Evolutionary conservation across 2,888 invertebrate species (phyloP), one percentile per base, ranked within the genome.

Genomic region (Tipula unca): DNA sequence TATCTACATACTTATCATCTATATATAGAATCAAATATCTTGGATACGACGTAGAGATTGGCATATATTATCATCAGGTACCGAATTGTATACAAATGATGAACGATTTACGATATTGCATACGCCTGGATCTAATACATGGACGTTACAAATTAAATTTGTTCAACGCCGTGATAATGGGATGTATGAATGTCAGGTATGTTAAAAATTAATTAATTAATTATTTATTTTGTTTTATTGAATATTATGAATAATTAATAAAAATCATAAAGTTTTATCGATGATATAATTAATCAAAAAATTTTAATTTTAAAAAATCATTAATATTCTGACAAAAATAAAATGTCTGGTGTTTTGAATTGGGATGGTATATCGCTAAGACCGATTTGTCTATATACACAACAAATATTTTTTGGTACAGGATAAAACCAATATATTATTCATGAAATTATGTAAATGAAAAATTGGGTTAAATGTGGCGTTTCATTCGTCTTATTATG

Each of bases 71-170:
- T 97, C 97, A 89, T 96, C 96, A 86, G 97, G 97, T 85, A 94
- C 96, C 91, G 95, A 95, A 91, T 95, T 97, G 89, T 97, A 96
- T 92, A 97, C 97, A 88, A 97, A 96, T 91, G 97, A 97, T 91
- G 96, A 97, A 90, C 93, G 96, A 88, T 96, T 96, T 90, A 92
- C 92, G 92, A 94, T 95, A 87, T 92, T 97, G 87, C 97, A 97
- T 91, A 93, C 95, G 87, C 96, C 97, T 89, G 96, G 96, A 86
- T 95, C 96, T 39, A 97, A 97, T 91, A 97, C 97, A 92, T 98
- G 97, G 97, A 97, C 96, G 85, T 92, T 98, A 88, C 97, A 97
- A 92, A 97, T 98, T 91, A 97, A 97, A 92, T 98, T 96, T 91
- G 96, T 97, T 87, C 97, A 97, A 91, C 96, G 96, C 89, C 93